Evolutionary conservation across 2,113 vertebrate genomes (phyloP).

Genomic region (Cinclus cinclus): DNA sequence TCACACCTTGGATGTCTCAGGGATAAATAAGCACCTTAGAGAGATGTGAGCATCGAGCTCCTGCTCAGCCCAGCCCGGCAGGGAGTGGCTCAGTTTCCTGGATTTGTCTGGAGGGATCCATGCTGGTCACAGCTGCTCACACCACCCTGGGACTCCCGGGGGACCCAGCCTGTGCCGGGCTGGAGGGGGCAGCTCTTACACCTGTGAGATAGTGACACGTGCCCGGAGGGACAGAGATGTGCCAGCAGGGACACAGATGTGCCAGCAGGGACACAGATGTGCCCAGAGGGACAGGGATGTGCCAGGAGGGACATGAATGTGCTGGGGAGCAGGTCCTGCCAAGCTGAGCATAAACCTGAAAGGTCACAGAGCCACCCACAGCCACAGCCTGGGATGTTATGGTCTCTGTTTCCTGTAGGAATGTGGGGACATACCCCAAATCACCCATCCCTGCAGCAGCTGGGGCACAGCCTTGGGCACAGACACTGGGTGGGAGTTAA

Average conservation of each 20-base stretch:
- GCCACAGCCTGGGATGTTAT: not conserved
- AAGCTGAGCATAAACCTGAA: not conserved
- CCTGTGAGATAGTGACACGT: too few species aligned
- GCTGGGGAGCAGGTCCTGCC: not conserved
- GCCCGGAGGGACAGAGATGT: accelerated
- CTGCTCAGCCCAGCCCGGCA: not conserved
- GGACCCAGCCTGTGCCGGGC: not conserved
- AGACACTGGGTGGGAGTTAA: too few species aligned
- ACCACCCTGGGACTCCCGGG: not conserved
- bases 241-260: not conserved
- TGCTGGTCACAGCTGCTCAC: not conserved
- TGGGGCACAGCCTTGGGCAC: too few species aligned
- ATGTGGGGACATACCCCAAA: too few species aligned
- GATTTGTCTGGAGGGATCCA: accelerated
- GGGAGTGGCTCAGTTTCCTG: not conserved
- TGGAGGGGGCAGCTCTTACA: not conserved
- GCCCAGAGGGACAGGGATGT: not conserved
- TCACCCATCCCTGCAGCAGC: too few species aligned
- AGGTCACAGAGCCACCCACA: not conserved
- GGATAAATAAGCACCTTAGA: not conserved
- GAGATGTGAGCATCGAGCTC: not conserved
- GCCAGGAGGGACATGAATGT: not conserved
- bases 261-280: not conserved
- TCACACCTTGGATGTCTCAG: not conserved
- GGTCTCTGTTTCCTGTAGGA: not conserved